Evolutionary conservation across 2,113 vertebrate genomes (phyloP).

Genomic region (Halichoeres trimaculatus): DNA sequence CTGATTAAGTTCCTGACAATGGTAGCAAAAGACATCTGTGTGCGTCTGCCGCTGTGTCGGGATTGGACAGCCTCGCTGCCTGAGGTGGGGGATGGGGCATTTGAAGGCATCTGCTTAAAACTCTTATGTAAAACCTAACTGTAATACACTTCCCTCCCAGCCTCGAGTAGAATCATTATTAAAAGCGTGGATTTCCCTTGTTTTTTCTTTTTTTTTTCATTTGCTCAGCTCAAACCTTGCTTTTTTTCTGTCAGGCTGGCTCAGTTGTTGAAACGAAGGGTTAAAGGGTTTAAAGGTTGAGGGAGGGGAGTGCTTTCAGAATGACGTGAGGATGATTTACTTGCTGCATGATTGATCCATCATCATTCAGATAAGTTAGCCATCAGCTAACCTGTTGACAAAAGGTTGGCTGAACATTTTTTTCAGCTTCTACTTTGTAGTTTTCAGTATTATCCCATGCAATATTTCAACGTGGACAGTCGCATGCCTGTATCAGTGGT

Average conservation of each 20-base stretch:
- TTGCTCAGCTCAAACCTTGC: neutral
- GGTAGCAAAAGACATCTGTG: conserved; percentile 8
- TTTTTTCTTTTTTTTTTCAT: conserved; percentile 10
- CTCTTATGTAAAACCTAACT: conserved; percentile 83
- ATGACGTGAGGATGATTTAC: no score
- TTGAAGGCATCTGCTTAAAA: conserved; percentile 82
- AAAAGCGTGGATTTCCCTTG: conserved; percentile 69
- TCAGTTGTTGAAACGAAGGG: conserved; percentile 13
- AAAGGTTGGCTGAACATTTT: no score
- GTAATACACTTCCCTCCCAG: conserved; percentile 76
- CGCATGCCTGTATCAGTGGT: neutral
- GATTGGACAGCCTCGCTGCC: conserved; percentile 28
- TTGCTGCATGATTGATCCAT: no score
- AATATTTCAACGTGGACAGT: neutral
- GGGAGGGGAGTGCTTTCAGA: neutral
- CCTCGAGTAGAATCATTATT: conserved; percentile 69
- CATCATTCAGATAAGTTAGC: no score
- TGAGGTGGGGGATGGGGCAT: conserved; percentile 14
- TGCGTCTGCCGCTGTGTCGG: neutral
- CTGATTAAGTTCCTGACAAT: neutral
- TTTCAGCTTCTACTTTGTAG: no score
- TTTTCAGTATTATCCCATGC: neutral
- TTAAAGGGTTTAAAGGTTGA: conserved; percentile 13
- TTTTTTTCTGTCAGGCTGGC: no score
- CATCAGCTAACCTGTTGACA: no score